phyloP scores from a whole-genome alignment of 2,113 vertebrate genomes.

The Anarhynchus alexandrinus region DNA sequence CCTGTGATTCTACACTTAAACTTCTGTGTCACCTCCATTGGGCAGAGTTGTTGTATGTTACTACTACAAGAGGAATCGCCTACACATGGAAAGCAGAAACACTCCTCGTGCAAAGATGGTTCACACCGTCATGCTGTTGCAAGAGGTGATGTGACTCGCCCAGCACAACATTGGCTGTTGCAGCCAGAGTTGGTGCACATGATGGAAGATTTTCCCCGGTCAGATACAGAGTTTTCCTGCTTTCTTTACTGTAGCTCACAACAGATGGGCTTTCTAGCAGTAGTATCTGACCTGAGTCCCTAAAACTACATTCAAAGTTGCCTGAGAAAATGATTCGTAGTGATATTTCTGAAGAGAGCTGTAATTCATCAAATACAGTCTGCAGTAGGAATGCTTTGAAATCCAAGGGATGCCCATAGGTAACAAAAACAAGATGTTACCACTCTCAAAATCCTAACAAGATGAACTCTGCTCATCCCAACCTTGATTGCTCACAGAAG shows the following conservation, averaged over 20 bases:
- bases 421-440: not conserved
- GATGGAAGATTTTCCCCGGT: not conserved
- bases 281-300: not conserved
- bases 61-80: not conserved
- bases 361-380: not conserved
- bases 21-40: not conserved
- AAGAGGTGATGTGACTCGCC: not conserved
- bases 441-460: not conserved
- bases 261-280: not conserved
- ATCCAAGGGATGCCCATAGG: not conserved
- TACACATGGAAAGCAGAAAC: accelerated
- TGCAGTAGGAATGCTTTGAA: not conserved
- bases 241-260: not conserved
- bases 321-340: not conserved
- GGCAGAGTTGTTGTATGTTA: not conserved
- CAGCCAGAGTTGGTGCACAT: accelerated
- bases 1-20: too few relatives aligned
- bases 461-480: not conserved
- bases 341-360: not conserved
- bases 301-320: not conserved
- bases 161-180: not conserved
- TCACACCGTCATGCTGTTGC: accelerated
- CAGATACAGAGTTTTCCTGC: not conserved
- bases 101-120: not conserved
- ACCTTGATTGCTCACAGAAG: not conserved